phyloP scores from a whole-genome alignment of 2,888 invertebrate species.

The Gastrophysa polygoni region DNA sequence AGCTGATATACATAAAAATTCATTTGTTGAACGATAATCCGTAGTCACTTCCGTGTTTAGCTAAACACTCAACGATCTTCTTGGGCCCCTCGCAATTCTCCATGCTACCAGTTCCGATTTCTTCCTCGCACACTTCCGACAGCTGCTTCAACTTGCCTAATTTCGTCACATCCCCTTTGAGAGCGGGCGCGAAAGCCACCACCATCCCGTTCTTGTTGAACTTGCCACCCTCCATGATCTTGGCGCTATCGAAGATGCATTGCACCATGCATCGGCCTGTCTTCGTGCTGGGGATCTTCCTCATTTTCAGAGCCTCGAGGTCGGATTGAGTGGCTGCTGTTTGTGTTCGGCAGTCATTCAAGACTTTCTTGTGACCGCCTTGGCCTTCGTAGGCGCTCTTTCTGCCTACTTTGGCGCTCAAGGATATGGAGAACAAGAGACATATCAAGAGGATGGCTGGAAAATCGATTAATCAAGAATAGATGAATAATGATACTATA shows the following conservation, averaged over 20 bases:
- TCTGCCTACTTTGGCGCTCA: background rate
- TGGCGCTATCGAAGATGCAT: conserved; percentile 49
- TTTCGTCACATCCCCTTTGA: conserved; percentile 46
- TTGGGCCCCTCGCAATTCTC: conserved; percentile 49
- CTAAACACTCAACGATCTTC: conserved; percentile 47
- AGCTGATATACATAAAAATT: no score
- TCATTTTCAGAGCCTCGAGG: conserved; percentile 37
- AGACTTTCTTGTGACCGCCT: background rate
- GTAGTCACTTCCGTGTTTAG: conserved; percentile 38
- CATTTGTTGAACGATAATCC: conserved; percentile 28
- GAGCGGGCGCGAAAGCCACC: conserved; percentile 43
- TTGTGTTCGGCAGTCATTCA: background rate
- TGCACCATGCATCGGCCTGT: conserved; percentile 46
- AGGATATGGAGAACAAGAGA: background rate
- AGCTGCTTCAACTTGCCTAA: conserved; percentile 45
- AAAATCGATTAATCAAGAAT: no score
- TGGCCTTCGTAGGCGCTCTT: background rate
- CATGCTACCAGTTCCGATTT: conserved; percentile 38
- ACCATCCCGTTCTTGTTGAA: conserved; percentile 50
- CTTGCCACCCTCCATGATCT: conserved; percentile 52
- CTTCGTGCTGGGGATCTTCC: conserved; percentile 48
- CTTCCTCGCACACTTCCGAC: conserved; percentile 48
- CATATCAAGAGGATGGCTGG: background rate
- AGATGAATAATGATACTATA: no score
- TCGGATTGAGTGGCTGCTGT: background rate